Evolutionary conservation across 2,113 vertebrate genomes (phyloP).

Genomic region (Plectropomus leopardus): DNA sequence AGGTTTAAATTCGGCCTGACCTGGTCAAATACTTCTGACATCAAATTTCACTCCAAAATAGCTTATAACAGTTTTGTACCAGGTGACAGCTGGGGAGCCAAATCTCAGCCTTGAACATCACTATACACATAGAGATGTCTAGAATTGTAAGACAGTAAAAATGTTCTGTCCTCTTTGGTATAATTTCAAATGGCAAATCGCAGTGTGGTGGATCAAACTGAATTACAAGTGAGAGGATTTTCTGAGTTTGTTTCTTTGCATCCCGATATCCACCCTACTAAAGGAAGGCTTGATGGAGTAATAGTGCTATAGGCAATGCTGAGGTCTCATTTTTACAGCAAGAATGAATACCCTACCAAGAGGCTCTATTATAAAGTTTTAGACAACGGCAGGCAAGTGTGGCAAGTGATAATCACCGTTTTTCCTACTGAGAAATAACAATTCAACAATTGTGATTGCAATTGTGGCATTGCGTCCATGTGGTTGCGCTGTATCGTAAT

Average conservation of each 20-base stretch:
- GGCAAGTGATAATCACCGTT: neutral
- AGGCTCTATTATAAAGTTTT: neutral
- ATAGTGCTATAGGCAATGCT: neutral
- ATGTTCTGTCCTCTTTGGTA: neutral
- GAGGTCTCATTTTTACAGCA: slow-evolving; percentile 3
- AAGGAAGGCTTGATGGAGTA: neutral
- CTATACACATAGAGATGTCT: neutral
- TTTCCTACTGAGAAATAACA: too few relatives aligned
- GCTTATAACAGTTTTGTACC: neutral
- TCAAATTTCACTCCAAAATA: neutral
- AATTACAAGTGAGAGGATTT: neutral
- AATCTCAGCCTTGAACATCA: neutral
- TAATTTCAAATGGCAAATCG: neutral
- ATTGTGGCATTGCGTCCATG: too few relatives aligned
- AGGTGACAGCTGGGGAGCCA: neutral
- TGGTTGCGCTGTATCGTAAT: too few relatives aligned
- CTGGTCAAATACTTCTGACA: neutral
- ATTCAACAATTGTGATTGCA: too few relatives aligned
- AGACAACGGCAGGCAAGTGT: slow-evolving; percentile 13
- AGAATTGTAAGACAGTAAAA: neutral
- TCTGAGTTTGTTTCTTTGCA: neutral
- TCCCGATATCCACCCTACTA: neutral
- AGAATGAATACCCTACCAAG: neutral
- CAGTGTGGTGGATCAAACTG: neutral
- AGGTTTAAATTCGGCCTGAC: neutral